Conservation (phyloP, 2,113 vertebrate genomes). For the Lepidothrix coronata region DNA sequence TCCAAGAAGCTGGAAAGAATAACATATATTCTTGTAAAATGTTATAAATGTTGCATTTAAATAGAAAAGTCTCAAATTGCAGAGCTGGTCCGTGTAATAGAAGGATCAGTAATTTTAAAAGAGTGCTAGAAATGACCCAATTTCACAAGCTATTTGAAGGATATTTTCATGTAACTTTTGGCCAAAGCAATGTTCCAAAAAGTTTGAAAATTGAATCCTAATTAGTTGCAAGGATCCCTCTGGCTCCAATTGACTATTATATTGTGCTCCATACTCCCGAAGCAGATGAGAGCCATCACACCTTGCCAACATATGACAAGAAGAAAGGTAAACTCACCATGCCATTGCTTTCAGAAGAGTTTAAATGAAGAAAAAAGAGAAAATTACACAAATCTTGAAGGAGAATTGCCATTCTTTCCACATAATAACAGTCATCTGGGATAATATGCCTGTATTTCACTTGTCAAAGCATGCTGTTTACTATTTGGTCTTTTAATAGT, state of each 20-base stretch:
- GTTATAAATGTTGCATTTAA: conserved; percentile 57
- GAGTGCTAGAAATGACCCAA: conserved; percentile 59
- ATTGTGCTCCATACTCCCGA: neutral
- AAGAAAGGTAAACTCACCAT: conserved; percentile 64
- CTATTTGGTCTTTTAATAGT: conserved; percentile 61
- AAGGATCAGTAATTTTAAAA: conserved; percentile 56
- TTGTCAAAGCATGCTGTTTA: conserved; percentile 66
- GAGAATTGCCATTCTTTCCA: conserved; percentile 62
- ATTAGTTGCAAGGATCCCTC: conserved; percentile 48
- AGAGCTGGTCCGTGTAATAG: conserved; percentile 4
- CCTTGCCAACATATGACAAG: conserved; percentile 61
- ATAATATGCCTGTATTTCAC: conserved; percentile 59
- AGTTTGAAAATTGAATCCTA: conserved; percentile 64
- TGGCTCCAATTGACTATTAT: conserved; percentile 46
- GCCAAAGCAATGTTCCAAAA: conserved; percentile 56
- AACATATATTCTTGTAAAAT: conserved; percentile 21
- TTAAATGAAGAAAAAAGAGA: conserved; percentile 67
- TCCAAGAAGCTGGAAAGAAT: neutral
- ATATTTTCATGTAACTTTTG: conserved; percentile 61
- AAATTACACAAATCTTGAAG: conserved; percentile 68
- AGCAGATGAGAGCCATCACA: conserved; percentile 61
- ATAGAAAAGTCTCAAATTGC: conserved; percentile 50
- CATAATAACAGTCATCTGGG: conserved; percentile 59
- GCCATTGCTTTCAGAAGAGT: conserved; percentile 64
- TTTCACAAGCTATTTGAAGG: conserved; percentile 60